These are phyloP conservation scores for Pseudopleuronectes americanus DNA, from an alignment of 2,797 vertebrate species.

Conservation along the genomic window DNA sequence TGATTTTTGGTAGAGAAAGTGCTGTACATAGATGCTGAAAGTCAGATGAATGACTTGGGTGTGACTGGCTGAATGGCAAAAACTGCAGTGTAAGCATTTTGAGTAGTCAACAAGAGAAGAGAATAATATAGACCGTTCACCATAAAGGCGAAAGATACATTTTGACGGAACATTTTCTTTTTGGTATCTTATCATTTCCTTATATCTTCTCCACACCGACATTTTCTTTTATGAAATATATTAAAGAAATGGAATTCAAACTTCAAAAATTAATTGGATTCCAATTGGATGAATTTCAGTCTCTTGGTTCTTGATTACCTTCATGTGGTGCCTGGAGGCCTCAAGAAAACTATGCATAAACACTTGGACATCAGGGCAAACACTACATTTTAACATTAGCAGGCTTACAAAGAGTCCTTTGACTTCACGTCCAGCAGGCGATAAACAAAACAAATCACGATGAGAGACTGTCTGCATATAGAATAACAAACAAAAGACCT, in stretches of 20 bases:
- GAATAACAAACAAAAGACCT: slow-evolving; percentile 42
- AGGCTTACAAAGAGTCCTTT: not conserved
- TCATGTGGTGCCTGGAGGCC: slow-evolving; percentile 13
- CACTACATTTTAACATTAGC: slow-evolving; percentile 1
- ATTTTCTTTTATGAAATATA: slow-evolving; percentile 23
- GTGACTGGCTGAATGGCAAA: too few species aligned
- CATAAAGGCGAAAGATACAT: not conserved
- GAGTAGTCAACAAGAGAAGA: too few species aligned
- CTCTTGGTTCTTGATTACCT: slow-evolving; percentile 14
- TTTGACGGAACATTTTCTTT: not conserved
- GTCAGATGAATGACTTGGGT: too few species aligned
- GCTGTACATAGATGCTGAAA: too few species aligned
- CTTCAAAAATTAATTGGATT: slow-evolving; percentile 26
- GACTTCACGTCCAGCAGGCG: slow-evolving; percentile 19
- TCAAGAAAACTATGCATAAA: not conserved
- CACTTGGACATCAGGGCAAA: not conserved
- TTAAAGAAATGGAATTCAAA: slow-evolving; percentile 29
- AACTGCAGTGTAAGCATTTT: too few species aligned
- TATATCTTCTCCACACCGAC: slow-evolving; percentile 13
- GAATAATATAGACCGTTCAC: too few species aligned
- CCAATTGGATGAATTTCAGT: not conserved
- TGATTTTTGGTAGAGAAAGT: too few species aligned
- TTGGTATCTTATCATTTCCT: not conserved
- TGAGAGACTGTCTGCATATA: slow-evolving; percentile 23
- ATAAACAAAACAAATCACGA: slow-evolving; percentile 20